Conservation (phyloP, 2,113 vertebrate genomes). For the Sinocyclocheilus grahami region DNA sequence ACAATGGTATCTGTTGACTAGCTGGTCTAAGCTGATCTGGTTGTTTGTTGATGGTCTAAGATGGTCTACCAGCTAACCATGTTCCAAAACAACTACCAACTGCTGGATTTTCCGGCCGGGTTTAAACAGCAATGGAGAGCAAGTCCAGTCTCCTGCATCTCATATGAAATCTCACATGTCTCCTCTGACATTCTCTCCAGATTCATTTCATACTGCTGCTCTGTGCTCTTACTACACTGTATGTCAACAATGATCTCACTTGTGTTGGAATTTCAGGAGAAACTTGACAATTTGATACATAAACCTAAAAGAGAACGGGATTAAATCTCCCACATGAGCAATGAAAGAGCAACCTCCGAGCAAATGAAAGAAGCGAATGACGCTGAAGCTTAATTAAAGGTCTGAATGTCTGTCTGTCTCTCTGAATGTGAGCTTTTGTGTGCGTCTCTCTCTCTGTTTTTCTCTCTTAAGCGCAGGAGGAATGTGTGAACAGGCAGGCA, state of each 20-base stretch:
- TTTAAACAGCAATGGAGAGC: too few species aligned
- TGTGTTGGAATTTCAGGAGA: not conserved
- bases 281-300: not conserved
- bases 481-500: slow-evolving; percentile 81
- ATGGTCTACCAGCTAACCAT: too few species aligned
- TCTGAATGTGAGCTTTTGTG: slow-evolving; percentile 10
- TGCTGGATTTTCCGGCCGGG: too few species aligned
- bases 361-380: not conserved
- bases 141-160: too few species aligned
- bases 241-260: not conserved
- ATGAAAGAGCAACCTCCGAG: not conserved
- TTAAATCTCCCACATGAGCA: not conserved
- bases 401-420: slow-evolving; percentile 21
- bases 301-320: not conserved
- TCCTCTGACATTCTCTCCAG: too few species aligned
- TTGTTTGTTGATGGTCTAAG: too few species aligned
- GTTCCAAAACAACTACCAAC: too few species aligned
- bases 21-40: too few species aligned
- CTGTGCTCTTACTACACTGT: too few species aligned
- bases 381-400: not conserved
- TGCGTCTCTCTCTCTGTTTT: slow-evolving; percentile 51
- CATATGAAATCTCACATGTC: too few species aligned
- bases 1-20: too few species aligned
- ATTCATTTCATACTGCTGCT: too few species aligned
- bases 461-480: slow-evolving; percentile 69